Conservation (phyloP, 2,113 vertebrate genomes). For the Pterocles gutturalis region DNA sequence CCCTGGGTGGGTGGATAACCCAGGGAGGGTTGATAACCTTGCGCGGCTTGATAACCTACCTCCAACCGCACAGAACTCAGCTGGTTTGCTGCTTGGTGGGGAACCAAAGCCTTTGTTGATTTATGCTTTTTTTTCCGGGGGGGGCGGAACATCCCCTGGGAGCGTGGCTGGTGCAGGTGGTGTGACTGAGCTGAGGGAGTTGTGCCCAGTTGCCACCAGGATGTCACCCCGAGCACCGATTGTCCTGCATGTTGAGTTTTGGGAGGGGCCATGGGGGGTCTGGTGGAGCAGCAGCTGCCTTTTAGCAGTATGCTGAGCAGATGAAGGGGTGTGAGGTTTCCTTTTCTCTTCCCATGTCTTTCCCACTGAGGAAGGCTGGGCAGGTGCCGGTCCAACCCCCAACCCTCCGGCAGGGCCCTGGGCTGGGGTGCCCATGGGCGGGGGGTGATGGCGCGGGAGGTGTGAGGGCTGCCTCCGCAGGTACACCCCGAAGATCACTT, state of each 20-base stretch:
- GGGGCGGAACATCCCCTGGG: not conserved
- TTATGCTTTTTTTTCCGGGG: not conserved
- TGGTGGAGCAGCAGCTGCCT: not conserved
- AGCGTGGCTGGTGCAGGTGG: not conserved
- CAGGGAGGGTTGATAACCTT: too few species aligned
- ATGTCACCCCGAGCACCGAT: not conserved
- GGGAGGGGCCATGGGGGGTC: not conserved
- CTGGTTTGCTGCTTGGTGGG: not conserved
- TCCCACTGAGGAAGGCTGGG: not conserved
- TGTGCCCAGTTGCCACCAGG: not conserved
- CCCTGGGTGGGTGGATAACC: not conserved
- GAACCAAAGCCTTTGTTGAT: not conserved
- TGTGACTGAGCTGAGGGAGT: not conserved
- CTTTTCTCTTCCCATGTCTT: not conserved
- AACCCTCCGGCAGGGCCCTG: not conserved
- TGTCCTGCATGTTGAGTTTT: not conserved
- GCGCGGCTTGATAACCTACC: not conserved
- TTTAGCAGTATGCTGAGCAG: not conserved
- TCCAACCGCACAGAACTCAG: not conserved
- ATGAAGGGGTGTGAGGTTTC: not conserved
- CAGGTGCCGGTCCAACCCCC: not conserved
- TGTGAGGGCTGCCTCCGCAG: not conserved
- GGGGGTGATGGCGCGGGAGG: not conserved
- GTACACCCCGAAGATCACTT: too few species aligned
- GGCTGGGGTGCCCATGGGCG: not conserved